Conservation (phyloP, 2,113 vertebrate genomes). For the Mustela nigripes region DNA sequence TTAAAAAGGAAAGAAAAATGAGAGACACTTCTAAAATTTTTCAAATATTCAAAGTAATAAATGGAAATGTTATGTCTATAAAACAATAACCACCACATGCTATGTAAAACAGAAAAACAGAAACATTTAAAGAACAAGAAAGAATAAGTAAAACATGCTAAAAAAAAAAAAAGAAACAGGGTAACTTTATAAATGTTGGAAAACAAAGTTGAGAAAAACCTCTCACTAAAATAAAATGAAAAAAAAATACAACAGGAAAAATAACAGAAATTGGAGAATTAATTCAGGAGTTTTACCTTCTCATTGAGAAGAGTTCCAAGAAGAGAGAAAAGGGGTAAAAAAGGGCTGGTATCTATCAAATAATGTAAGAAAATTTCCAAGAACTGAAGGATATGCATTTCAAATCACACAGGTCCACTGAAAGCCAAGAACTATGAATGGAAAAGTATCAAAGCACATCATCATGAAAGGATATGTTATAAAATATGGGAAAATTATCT, state of each 20-base stretch:
- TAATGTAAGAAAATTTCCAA: neutral
- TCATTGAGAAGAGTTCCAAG: neutral
- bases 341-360: neutral
- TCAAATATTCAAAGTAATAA: constrained; percentile 28
- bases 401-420: neutral
- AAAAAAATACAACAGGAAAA: neutral
- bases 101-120: neutral
- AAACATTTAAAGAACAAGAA: neutral
- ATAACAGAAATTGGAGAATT: constrained; percentile 1
- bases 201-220: constrained; percentile 29
- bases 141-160: neutral
- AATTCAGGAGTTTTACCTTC: neutral
- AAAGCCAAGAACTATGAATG: neutral
- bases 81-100: no score
- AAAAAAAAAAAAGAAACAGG: no score
- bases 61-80: neutral
- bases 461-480: neutral
- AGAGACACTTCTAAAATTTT: neutral
- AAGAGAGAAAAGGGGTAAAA: neutral
- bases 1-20: neutral
- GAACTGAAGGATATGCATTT: constrained; percentile 20
- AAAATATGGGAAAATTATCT: neutral
- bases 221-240: neutral
- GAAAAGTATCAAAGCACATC: neutral
- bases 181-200: neutral